Evolutionary conservation across 1,140 invertebrate genomes (phyloP).

Genomic region (Drosophila nasuta): DNA sequence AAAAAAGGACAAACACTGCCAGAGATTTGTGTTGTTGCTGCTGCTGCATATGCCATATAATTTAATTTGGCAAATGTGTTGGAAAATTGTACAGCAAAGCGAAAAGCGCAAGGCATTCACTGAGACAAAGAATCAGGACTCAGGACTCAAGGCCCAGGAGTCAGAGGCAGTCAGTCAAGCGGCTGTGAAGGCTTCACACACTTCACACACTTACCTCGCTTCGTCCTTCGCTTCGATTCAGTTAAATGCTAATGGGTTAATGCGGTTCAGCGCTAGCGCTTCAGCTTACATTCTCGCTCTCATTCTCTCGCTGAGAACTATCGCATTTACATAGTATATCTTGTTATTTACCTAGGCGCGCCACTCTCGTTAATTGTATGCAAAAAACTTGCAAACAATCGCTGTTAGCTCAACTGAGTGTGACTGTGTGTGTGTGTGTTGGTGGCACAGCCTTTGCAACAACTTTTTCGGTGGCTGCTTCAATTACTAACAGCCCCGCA

Average conservation of each 20-base stretch:
- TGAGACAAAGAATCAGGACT: slow-evolving; percentile 36
- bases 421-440: slow-evolving; percentile 13
- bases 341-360: slow-evolving; percentile 71
- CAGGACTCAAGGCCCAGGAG: slow-evolving; percentile 1
- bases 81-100: slow-evolving; percentile 75
- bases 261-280: slow-evolving; percentile 63
- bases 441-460: slow-evolving; percentile 70
- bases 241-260: slow-evolving; percentile 80
- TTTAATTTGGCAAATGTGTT: slow-evolving; percentile 82
- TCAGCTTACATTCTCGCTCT: slow-evolving; percentile 14
- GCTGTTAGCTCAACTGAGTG: slow-evolving; percentile 25
- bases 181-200: slow-evolving; percentile 30
- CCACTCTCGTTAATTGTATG: slow-evolving; percentile 82
- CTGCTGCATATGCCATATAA: slow-evolving; percentile 62
- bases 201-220: not conserved
- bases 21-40: slow-evolving; percentile 33
- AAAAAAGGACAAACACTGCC: slow-evolving; percentile 16
- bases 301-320: not conserved
- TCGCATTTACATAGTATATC: slow-evolving; percentile 45
- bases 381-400: slow-evolving; percentile 79
- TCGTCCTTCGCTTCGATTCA: slow-evolving; percentile 46
- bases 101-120: slow-evolving; percentile 53
- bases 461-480: slow-evolving; percentile 71
- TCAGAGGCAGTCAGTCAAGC: slow-evolving; percentile 43
- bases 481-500: slow-evolving; percentile 65